phyloP scores from a whole-genome alignment of 2,888 invertebrate species.

The Agrotis clavis region DNA sequence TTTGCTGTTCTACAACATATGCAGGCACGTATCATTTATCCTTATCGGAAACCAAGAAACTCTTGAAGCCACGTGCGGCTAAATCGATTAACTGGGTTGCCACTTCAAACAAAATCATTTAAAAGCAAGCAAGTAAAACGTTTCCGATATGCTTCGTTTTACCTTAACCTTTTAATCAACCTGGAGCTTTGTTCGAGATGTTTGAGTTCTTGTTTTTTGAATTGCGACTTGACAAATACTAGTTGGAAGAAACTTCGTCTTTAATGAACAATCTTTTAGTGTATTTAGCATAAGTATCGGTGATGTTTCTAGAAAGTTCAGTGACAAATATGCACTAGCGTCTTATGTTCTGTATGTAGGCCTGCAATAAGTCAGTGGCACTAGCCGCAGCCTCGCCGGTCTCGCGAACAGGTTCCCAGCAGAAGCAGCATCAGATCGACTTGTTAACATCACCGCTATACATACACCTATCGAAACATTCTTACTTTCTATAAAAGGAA shows the following conservation, averaged over 20 bases:
- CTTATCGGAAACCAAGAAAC: constrained; percentile 56
- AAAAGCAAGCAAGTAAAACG: constrained; percentile 52
- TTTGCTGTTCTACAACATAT: constrained; percentile 15
- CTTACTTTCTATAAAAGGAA: constrained; percentile 91
- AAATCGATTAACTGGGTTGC: constrained; percentile 61
- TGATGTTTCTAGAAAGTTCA: constrained; percentile 50
- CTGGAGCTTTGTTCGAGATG: constrained; percentile 9
- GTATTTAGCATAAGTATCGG: constrained; percentile 8
- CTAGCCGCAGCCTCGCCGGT: constrained; percentile 60
- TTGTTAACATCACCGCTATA: constrained; percentile 78
- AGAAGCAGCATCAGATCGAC: constrained; percentile 69
- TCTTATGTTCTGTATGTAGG: constrained; percentile 61
- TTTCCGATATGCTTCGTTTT: constrained; percentile 52
- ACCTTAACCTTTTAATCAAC: constrained; percentile 52
- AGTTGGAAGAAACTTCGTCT: constrained; percentile 4
- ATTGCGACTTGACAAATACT: constrained; percentile 21
- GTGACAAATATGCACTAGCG: constrained; percentile 48
- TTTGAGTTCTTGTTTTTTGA: not conserved
- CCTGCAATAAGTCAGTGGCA: constrained; percentile 65
- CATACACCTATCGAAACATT: constrained; percentile 83
- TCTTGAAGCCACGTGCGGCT: constrained; percentile 62
- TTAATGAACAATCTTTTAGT: constrained; percentile 11
- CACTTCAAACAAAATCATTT: constrained; percentile 59
- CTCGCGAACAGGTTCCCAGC: constrained; percentile 75
- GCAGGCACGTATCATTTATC: constrained; percentile 30